Base-by-base conservation (phyloP, 2,797 vertebrate genomes). In the Brachymystax lenok region DNA sequence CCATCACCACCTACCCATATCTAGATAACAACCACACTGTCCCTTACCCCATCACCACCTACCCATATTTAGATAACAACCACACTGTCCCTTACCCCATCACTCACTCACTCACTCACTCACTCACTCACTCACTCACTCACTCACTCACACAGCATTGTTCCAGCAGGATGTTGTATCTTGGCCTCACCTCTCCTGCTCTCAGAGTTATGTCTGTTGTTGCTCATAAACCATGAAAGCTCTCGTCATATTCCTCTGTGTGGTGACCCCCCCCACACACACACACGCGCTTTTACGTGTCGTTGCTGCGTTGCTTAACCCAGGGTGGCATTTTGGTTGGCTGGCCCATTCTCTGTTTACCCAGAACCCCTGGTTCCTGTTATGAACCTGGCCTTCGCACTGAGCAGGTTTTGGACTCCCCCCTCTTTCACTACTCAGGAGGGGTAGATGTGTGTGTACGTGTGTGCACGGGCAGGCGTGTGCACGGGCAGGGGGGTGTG, bases 211-310 rank as follows among this genome's bases (percentile, higher is more conserved):
- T 63, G 81, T 79, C 82, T 85, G 87, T 88, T 89, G 84, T 87
- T 87, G 84, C 88, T 89, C 90, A 88, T 91, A 87, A 88, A 87
- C 85, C 80, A 90, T 85, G 79, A 90, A 88, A 80, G 76, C 74
- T 69, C 77, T 19, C n/a, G 84, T 88, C 80, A 86, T 87, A 89
- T 91, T 88, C 5, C 33, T 35, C 33, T 35, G 33, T 35, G 33
- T 86, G 86, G 84, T 87, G 87, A 90, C 13, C 52, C 51, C 40
- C 8, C 40, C 3, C 52, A 4, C 16, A 54, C 52, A 5, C 40
- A 0, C 52, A 4, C 16, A 54, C 52, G 1, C 52, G 19, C 52
- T 12, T 46, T 46, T 46, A 54, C 16, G 17, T 54, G 1, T 19
- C 19, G 82, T 71, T 73, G 73, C 80, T 78, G 87, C 80, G 80